Percentiles rank a stretch among this genome's conserved stretches.
These are phyloP conservation scores for Onychostruthus taczanowskii DNA, from an alignment of 2,113 vertebrate species.

Conservation along the genomic window DNA sequence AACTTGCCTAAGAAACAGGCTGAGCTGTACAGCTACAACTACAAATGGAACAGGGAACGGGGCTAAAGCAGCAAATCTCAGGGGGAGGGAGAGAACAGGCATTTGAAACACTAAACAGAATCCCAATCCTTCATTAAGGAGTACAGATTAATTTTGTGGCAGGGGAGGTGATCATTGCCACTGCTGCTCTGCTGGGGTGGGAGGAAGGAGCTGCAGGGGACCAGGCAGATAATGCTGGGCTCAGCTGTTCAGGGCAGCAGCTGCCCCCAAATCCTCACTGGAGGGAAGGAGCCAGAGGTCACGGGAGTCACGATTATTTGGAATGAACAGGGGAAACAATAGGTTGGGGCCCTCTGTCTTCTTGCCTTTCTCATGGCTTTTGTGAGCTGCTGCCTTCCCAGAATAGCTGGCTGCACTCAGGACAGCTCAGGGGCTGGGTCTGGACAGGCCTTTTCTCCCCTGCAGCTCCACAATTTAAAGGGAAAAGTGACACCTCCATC, in stretches of 20 bases:
- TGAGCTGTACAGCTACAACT: neutral
- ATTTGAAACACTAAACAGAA: neutral
- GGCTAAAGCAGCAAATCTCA: neutral
- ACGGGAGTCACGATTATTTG: slow-evolving; percentile 42
- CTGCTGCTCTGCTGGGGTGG: neutral
- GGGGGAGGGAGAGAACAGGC: neutral
- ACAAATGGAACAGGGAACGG: neutral
- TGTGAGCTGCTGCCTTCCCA: slow-evolving; percentile 21
- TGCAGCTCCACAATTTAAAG: neutral
- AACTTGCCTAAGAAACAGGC: neutral
- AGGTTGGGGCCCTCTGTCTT: slow-evolving; percentile 29
- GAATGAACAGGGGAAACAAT: slow-evolving; percentile 51
- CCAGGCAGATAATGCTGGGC: neutral
- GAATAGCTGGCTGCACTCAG: neutral
- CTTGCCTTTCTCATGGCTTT: slow-evolving; percentile 22
- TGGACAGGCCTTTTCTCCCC: neutral
- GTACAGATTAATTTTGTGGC: neutral
- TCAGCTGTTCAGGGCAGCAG: slow-evolving; percentile 61
- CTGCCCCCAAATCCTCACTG: slow-evolving; percentile 33
- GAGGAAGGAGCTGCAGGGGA: neutral
- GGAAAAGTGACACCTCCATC: neutral
- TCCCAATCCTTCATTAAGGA: neutral
- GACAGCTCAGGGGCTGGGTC: neutral
- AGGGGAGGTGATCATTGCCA: neutral
- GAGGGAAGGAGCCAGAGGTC: slow-evolving; percentile 41